Evolutionary conservation across 2,888 invertebrate species (phyloP), one percentile per base, ranked within the genome.

Genomic region (Drosophila silvestris): DNA sequence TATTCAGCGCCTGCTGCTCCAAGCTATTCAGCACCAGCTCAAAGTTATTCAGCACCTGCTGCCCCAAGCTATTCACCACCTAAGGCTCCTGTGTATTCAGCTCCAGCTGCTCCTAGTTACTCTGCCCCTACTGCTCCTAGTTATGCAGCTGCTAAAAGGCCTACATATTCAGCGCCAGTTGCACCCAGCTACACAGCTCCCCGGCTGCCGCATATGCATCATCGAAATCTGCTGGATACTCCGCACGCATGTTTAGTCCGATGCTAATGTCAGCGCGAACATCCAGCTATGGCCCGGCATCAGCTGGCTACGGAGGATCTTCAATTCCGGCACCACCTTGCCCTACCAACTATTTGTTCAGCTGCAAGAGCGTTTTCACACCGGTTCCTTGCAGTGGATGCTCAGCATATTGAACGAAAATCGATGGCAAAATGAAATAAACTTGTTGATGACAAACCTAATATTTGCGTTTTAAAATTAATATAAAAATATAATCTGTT

Each of bases 341-440:
- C 41, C 70, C 87, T 19, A 67, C 64, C 14, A 89, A 64, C 57
- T 89, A 86, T 63, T 16, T 85, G 0, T 80, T 85, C 28, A 84
- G 89, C 51, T 85, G 85, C 53, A 64, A 70, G 0, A 82, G 84
- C 47, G 84, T 85, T 6, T 63, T 85, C 1, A 70, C 63, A 14
- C 73, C 41, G 32, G 78, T 70, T 6, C 84, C 89, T 2, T 85
- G 85, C 59, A 76, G 80, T 6, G 75, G 72, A 47, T 64, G 68
- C 54, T 58, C 73, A 5, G 67, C 54, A 9, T 85, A 89, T 58
- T 85, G 37, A 70, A 33, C 3, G n/a, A n/a, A 7, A 12, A 30
- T 30, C 14, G 16, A 2, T 33, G 57, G 52, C 12, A 39, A 33
- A 52, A 12, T 32, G n/a, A 65, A 75, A 79, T 62, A 62, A 75